Evolutionary conservation across 2,113 vertebrate genomes (phyloP).

Genomic region (Halcyon senegalensis): DNA sequence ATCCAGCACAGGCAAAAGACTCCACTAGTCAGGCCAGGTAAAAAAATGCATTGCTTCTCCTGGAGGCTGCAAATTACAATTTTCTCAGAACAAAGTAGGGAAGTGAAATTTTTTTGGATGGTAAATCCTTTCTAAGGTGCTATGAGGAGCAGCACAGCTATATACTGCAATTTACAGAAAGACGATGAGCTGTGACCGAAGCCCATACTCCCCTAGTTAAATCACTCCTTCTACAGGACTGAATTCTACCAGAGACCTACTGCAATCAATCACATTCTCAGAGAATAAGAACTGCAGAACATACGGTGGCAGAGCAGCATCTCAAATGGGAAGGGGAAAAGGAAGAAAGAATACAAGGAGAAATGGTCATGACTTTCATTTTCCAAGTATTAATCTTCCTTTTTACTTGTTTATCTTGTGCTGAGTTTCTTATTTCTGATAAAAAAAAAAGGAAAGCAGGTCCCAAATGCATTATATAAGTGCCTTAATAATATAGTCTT

Average conservation of each 20-base stretch:
- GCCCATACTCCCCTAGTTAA: neutral
- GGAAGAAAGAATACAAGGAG: neutral
- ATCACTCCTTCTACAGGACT: neutral
- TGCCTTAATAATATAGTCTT: neutral
- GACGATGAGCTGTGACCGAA: neutral
- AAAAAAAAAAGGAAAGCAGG: neutral
- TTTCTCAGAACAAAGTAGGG: neutral
- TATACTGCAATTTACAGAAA: neutral
- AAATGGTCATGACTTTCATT: neutral
- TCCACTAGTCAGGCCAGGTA: neutral
- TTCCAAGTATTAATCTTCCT: neutral
- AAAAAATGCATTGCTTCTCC: neutral
- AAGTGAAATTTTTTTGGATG: neutral
- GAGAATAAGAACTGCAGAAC: neutral
- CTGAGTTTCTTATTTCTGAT: neutral
- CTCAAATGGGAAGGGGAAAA: neutral
- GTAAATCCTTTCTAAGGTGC: neutral
- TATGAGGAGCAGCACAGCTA: neutral
- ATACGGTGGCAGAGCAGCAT: neutral
- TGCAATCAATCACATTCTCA: neutral
- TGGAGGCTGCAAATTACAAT: neutral
- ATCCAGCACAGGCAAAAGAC: neutral
- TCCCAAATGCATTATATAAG: neutral
- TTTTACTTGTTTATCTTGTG: neutral
- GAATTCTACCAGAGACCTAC: neutral